Base-by-base conservation (phyloP, 2,113 vertebrate genomes). In the Hymenochirus boettgeri region DNA sequence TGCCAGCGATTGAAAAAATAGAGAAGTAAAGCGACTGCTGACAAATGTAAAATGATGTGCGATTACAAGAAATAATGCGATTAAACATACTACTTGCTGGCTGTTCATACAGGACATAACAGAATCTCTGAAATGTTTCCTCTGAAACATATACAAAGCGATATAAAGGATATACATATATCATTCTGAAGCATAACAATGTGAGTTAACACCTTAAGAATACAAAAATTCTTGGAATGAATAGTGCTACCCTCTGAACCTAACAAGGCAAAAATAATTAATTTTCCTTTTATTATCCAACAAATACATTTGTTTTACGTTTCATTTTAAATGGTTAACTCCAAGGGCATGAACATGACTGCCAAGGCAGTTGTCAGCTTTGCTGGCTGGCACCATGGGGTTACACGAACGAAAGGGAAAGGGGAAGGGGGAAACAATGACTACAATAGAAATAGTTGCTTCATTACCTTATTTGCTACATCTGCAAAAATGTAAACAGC, bases 401-500 rank as follows among this genome's bases (percentile, higher is more conserved):
- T 42, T 42, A 42, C 7, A n/a, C 5, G 39, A 35, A 2, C 10
- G n/a, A 35, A 2, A 11, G 39, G 35, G 39, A 17, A 39, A 13
- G 39, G 39, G 39, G 33, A 77, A n/a, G n/a, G 78, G 55, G n/a
- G 80, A 73, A 88, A 85, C 80, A 86, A 82, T 84, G 89, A 89
- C 86, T 76, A 83, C 85, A 88, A 88, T 90, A 91, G 84, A 91
- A 91, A 90, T 86, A 87, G 89, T 92, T 88, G 91, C 91, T 93
- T 93, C 90, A 92, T 93, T 88, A 89, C 84, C 85, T 89, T 90
- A 86, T 92, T 94, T 92, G 91, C 92, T 93, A 93, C 91, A 94
- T 94, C 89, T 91, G 90, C 89, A 92, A 92, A n/a, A 42, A 93
- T 94, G 92, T 94, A 94, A 94, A 94, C 92, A 90, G 87, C 88